Evolutionary conservation across 2,797 vertebrate genomes (phyloP).

Genomic region (Danio aesculapii): DNA sequence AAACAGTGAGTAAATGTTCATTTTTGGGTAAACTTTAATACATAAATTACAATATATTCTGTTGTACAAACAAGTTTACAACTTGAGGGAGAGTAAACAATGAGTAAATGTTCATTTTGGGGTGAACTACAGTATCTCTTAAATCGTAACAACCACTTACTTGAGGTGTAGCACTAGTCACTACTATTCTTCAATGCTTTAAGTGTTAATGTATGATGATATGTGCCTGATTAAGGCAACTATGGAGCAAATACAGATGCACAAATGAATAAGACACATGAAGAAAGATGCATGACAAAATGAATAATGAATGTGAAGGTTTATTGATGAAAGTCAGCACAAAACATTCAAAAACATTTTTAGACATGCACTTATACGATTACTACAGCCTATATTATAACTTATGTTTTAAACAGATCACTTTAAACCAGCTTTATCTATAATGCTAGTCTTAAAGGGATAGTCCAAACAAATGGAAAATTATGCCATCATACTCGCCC

Average conservation of each 20-base stretch:
- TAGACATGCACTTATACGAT: neutral
- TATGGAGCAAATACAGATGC: constrained; percentile 53
- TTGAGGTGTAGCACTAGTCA: neutral
- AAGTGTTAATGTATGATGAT: neutral
- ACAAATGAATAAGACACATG: constrained; percentile 57
- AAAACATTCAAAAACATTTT: neutral
- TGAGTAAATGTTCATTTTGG: too few species aligned
- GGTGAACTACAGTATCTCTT: neutral
- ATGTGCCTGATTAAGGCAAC: constrained; percentile 43
- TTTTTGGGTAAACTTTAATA: too few species aligned
- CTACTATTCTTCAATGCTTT: neutral
- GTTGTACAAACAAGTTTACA: too few species aligned
- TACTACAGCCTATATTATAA: neutral
- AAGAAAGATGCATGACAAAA: constrained; percentile 64
- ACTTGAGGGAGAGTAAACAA: too few species aligned
- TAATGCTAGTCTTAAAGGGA: neutral
- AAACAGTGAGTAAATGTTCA: too few species aligned
- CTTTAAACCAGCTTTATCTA: neutral
- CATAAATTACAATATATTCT: too few species aligned
- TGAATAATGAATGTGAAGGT: constrained; percentile 66
- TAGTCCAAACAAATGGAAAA: too few species aligned
- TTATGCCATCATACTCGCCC: too few species aligned
- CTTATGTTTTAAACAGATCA: too few species aligned
- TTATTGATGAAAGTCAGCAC: constrained; percentile 70
- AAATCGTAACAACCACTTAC: neutral